phyloP scores from a whole-genome alignment of 2,113 vertebrate genomes.

The Oxyruncus cristatus region DNA sequence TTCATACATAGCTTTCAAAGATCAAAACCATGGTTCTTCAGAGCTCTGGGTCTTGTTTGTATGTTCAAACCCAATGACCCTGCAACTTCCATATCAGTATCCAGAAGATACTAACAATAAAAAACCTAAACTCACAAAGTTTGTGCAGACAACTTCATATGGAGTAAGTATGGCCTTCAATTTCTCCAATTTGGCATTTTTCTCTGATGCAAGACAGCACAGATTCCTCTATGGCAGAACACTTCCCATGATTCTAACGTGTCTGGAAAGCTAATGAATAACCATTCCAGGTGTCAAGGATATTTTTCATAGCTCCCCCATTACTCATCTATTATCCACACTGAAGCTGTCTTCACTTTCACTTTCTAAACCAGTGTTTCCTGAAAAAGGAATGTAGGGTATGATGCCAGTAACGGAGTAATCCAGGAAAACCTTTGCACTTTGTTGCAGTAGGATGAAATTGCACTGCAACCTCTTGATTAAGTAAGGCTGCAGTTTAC shows the following conservation, averaged over 20 bases:
- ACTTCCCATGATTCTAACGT: background rate
- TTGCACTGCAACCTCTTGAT: background rate
- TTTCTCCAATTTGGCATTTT: background rate
- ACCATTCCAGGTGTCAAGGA: background rate
- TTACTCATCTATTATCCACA: background rate
- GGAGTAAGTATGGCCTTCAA: background rate
- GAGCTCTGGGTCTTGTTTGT: background rate
- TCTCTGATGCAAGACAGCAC: background rate
- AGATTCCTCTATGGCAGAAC: background rate
- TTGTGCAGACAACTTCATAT: background rate
- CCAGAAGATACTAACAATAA: background rate
- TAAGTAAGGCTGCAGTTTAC: background rate
- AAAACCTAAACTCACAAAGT: background rate
- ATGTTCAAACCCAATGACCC: background rate
- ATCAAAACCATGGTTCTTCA: background rate
- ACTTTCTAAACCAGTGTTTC: background rate
- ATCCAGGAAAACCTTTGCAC: background rate
- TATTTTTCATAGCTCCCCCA: background rate
- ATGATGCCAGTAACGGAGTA: background rate
- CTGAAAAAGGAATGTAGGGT: background rate
- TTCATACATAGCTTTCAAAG: background rate
- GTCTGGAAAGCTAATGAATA: background rate
- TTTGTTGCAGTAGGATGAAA: background rate
- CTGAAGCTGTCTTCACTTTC: background rate
- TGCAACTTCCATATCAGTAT: background rate